These are phyloP conservation scores for Crypturellus undulatus DNA, from an alignment of 2,113 vertebrate genomes.

Conservation along the genomic window DNA sequence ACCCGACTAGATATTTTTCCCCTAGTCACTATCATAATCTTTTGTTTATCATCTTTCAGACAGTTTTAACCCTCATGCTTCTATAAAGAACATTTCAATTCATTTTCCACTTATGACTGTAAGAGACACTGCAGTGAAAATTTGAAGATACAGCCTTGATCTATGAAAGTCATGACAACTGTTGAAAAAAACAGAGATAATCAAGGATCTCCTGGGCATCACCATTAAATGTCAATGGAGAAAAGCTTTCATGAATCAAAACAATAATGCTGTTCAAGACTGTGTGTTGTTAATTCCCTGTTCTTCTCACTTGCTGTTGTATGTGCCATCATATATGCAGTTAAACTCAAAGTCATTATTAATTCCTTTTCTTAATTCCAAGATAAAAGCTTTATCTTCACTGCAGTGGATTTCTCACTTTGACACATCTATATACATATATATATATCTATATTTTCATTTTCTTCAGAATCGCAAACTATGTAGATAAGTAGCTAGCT, in stretches of 20 bases:
- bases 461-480: background rate
- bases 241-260: background rate
- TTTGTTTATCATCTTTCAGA: constrained; percentile 62
- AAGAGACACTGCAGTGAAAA: background rate
- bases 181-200: background rate
- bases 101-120: constrained; percentile 31
- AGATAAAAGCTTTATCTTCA: background rate
- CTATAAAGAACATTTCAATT: constrained; percentile 36
- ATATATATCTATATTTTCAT: background rate
- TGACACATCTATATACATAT: background rate
- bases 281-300: background rate
- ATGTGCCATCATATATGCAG: background rate
- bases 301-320: background rate
- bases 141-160: constrained; percentile 8
- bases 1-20: constrained; percentile 56
- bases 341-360: background rate
- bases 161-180: constrained; percentile 1
- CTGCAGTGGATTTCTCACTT: background rate
- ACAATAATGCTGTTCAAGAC: background rate
- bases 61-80: constrained; percentile 51
- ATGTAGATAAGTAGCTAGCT: background rate
- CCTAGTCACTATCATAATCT: constrained; percentile 54
- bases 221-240: background rate
- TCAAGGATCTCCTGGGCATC: background rate
- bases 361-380: background rate